phyloP scores from a whole-genome alignment of 2,113 vertebrate species.

The Melanocharis versteri region DNA sequence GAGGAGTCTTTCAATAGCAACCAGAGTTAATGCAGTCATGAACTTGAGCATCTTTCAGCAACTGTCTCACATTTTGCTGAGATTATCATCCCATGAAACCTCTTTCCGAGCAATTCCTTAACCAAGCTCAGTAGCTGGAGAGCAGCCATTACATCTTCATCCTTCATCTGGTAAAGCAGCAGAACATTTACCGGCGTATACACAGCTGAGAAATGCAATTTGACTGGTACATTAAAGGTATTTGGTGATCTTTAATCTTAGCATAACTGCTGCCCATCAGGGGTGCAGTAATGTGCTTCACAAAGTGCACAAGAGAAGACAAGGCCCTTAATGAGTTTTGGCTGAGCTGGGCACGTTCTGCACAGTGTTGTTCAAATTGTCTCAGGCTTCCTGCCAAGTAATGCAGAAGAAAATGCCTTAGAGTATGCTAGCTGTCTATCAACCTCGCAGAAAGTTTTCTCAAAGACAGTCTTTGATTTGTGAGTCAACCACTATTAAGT shows the following conservation, averaged over 20 bases:
- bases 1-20: neutral
- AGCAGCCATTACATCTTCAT: conserved; percentile 52
- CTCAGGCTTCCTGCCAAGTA: conserved; percentile 70
- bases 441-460: conserved; percentile 35
- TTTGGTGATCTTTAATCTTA: conserved; percentile 68
- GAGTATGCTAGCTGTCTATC: conserved; percentile 57
- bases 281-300: conserved; percentile 67
- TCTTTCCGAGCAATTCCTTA: conserved; percentile 19
- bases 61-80: neutral
- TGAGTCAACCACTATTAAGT: conserved; percentile 21
- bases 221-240: conserved; percentile 72
- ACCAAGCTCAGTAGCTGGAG: conserved; percentile 21
- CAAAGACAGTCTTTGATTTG: conserved; percentile 50
- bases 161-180: conserved; percentile 40
- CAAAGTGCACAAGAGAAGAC: conserved; percentile 63
- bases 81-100: neutral
- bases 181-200: conserved; percentile 46
- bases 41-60: neutral
- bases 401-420: conserved; percentile 60
- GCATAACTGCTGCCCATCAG: conserved; percentile 69
- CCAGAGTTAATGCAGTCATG: neutral
- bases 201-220: conserved; percentile 63
- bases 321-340: conserved; percentile 71
- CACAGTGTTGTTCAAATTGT: conserved; percentile 66
- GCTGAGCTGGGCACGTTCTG: conserved; percentile 59